Conservation (phyloP, 2,888 invertebrate genomes). For the Meloe dianella region DNA sequence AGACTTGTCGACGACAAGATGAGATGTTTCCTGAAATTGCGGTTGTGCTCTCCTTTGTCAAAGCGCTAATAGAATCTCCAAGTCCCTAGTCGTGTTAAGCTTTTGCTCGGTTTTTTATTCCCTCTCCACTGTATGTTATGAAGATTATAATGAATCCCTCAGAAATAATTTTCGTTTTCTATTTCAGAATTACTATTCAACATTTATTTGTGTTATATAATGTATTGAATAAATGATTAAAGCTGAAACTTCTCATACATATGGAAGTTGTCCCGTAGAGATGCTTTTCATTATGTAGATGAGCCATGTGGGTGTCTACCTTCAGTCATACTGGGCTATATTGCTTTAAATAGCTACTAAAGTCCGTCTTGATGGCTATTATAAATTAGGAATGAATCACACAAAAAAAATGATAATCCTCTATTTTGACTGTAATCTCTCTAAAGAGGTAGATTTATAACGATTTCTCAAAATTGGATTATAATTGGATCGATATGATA, state of each 20-base stretch:
- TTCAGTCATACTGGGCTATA: not conserved
- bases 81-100: not conserved
- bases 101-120: not conserved
- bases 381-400: not conserved
- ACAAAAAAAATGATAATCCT: not conserved
- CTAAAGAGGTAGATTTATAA: not conserved
- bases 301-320: constrained; percentile 5
- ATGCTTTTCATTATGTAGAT: constrained; percentile 6
- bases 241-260: not conserved
- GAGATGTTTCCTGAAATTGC: constrained; percentile 3
- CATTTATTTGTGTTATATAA: not conserved
- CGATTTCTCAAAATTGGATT: not conserved
- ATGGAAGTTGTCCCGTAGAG: not conserved
- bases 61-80: not conserved
- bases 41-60: constrained; percentile 6
- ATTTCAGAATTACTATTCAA: not conserved
- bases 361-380: not conserved
- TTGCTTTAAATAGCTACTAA: constrained; percentile 8
- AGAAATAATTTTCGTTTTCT: not conserved
- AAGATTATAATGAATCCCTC: not conserved
- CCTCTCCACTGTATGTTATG: not conserved
- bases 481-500: not conserved
- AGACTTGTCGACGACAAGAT: constrained; percentile 4
- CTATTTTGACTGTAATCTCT: not conserved
- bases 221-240: constrained; percentile 7